Conservation (phyloP, 2,888 invertebrate species). For the Lobophora halterata region DNA sequence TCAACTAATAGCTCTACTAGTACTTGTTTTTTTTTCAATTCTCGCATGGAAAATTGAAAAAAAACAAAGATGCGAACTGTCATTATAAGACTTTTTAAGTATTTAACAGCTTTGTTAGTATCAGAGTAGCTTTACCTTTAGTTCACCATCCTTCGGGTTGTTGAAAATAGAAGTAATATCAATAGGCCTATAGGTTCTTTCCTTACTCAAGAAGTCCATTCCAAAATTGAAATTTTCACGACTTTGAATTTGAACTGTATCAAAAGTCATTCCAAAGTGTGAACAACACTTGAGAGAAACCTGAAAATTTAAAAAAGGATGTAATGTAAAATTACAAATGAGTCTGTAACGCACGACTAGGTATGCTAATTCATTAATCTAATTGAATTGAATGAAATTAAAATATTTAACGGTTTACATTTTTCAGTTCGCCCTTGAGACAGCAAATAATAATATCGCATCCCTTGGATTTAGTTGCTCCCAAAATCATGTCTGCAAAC, state of each 20-base stretch:
- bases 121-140: too few species aligned
- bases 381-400: too few species aligned
- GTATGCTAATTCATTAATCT: too few species aligned
- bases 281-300: slow-evolving; percentile 27
- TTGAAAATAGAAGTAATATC: slow-evolving; percentile 37
- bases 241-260: slow-evolving; percentile 31
- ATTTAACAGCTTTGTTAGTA: too few species aligned
- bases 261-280: slow-evolving; percentile 25
- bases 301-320: slow-evolving; percentile 10
- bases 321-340: too few species aligned
- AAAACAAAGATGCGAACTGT: too few species aligned
- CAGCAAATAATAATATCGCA: slow-evolving; percentile 41
- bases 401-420: slow-evolving; percentile 36
- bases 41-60: too few species aligned
- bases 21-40: too few species aligned
- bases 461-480: slow-evolving; percentile 40
- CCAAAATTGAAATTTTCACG: slow-evolving; percentile 37
- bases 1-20: too few species aligned
- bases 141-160: slow-evolving; percentile 17
- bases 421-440: slow-evolving; percentile 40
- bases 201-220: slow-evolving; percentile 29
- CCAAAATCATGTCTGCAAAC: slow-evolving; percentile 46
- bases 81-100: too few species aligned
- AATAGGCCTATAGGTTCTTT: slow-evolving; percentile 31
- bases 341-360: too few species aligned